phyloP scores from a whole-genome alignment of 1,140 invertebrate genomes.

The Sinella curviseta region DNA sequence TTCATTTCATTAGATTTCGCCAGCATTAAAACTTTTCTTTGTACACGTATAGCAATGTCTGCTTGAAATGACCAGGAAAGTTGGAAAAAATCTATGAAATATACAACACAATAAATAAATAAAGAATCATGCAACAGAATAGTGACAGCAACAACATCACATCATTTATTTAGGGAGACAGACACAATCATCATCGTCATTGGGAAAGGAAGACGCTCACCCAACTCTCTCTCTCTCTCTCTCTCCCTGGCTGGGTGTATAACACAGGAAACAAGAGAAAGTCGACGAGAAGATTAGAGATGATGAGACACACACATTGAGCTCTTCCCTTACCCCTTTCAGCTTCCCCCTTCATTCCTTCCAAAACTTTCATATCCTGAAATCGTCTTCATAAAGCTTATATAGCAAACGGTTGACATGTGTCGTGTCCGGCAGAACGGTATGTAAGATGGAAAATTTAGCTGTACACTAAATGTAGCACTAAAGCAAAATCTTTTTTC shows the following conservation, averaged over 20 bases:
- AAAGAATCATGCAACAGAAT: not conserved
- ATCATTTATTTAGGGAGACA: constrained; percentile 25
- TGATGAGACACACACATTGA: not conserved
- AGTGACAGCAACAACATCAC: constrained; percentile 8
- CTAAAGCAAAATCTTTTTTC: not conserved
- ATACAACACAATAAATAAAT: not conserved
- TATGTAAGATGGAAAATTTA: not conserved
- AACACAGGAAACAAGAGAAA: constrained; percentile 9
- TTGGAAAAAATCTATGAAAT: not conserved
- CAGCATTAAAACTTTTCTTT: not conserved
- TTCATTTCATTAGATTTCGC: constrained; percentile 41
- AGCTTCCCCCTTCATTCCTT: constrained; percentile 21
- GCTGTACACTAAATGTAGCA: not conserved
- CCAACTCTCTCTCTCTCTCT: not conserved
- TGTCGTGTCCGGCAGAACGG: not conserved
- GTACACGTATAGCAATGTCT: not conserved
- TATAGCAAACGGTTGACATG: not conserved
- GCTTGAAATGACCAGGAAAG: not conserved
- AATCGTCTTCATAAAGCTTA: constrained; percentile 9
- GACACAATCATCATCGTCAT: constrained; percentile 16
- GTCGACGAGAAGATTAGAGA: constrained; percentile 14
- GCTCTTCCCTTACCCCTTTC: constrained; percentile 3
- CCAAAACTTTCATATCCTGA: constrained; percentile 17
- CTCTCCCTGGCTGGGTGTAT: constrained; percentile 8
- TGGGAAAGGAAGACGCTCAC: not conserved